Percentiles rank a stretch among this genome's conserved stretches.
Conservation (phyloP, 2,888 invertebrate genomes). For the Dryobotodes eremita region DNA sequence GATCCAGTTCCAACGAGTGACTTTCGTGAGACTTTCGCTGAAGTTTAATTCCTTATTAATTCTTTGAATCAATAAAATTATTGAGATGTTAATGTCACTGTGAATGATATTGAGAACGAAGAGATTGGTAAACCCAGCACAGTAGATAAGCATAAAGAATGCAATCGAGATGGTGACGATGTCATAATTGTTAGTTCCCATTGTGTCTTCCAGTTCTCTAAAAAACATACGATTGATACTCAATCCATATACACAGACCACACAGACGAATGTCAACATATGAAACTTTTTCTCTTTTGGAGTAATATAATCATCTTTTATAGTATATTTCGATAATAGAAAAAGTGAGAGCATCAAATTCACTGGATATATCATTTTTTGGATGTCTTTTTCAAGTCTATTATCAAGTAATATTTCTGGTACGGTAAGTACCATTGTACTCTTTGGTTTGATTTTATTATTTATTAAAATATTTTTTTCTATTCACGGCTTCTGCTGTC, state of each 20-base stretch:
- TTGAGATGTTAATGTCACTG: constrained; percentile 28
- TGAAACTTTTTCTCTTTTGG: constrained; percentile 24
- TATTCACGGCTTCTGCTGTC: neutral
- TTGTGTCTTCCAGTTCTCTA: neutral
- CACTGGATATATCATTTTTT: constrained; percentile 50
- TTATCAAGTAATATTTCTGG: constrained; percentile 47
- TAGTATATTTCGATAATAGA: constrained; percentile 48
- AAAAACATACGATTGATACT: constrained; percentile 22
- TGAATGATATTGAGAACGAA: constrained; percentile 32
- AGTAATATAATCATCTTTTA: constrained; percentile 49
- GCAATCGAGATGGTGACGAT: neutral
- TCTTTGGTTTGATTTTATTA: constrained; percentile 1
- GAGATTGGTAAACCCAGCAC: constrained; percentile 27
- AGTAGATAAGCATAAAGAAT: constrained; percentile 9
- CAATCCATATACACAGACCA: neutral
- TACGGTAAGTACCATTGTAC: neutral
- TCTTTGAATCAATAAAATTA: constrained; percentile 40
- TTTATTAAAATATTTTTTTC: constrained; percentile 8
- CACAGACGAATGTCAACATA: neutral
- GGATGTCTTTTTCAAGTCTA: constrained; percentile 47
- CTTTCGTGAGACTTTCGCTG: neutral
- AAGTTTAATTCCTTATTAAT: constrained; percentile 30
- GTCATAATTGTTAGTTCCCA: neutral
- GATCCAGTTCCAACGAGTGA: constrained; percentile 40
- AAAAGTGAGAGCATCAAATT: constrained; percentile 46